Conservation (phyloP, 2,113 vertebrate species). For the Murina feae region DNA sequence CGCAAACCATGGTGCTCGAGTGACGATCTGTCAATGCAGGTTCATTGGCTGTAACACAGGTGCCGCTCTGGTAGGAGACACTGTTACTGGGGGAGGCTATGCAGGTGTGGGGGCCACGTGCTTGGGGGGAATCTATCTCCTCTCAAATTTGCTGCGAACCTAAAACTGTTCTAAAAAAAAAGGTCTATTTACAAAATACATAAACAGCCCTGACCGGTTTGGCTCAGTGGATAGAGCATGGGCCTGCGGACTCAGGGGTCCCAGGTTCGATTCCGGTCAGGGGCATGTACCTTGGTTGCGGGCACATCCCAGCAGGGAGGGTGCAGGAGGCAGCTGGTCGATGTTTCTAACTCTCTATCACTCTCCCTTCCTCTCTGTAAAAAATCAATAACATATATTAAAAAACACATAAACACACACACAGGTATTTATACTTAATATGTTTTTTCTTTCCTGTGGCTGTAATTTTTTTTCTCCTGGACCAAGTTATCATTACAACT, state of each 20-base stretch:
- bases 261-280: too few relatives aligned
- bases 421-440: background rate
- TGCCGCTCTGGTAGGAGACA: background rate
- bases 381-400: too few relatives aligned
- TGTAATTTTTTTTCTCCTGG: background rate
- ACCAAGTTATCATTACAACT: background rate
- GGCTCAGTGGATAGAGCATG: too few relatives aligned
- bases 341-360: too few relatives aligned
- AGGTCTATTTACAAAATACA: background rate
- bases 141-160: background rate
- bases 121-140: background rate
- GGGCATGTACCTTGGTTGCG: too few relatives aligned
- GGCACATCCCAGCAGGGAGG: too few relatives aligned
- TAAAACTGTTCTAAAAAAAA: background rate
- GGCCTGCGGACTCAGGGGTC: too few relatives aligned
- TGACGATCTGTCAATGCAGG: background rate
- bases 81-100: background rate
- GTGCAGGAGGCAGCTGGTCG: too few relatives aligned
- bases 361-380: too few relatives aligned
- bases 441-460: background rate
- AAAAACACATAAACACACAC: background rate
- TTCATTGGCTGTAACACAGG: background rate
- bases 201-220: too few relatives aligned
- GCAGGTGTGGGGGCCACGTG: background rate
- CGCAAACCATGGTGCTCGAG: background rate